Percentiles rank a stretch among this genome's conserved stretches.
Conservation (phyloP, 2,113 vertebrate species). For the Tursiops truncatus region DNA sequence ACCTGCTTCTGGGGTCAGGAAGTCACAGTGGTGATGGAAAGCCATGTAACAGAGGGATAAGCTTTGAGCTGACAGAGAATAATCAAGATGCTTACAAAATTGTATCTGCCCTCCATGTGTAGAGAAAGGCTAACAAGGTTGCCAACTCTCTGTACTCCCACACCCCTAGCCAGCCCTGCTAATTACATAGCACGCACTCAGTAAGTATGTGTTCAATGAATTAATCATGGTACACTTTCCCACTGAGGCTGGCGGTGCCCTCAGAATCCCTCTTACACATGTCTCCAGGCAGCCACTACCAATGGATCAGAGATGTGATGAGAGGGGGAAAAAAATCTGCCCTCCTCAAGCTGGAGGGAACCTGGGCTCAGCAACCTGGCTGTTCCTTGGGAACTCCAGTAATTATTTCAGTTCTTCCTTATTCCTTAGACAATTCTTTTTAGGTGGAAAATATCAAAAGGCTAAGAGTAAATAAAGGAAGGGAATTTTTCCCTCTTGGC, state of each 20-base stretch:
- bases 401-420: background rate
- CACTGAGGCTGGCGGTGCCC: background rate
- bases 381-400: background rate
- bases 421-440: background rate
- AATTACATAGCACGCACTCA: background rate
- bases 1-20: background rate
- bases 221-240: background rate
- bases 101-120: background rate
- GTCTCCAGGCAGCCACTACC: background rate
- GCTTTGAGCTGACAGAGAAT: background rate
- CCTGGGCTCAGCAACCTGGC: background rate
- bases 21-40: background rate
- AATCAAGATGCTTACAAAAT: background rate
- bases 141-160: background rate
- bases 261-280: background rate
- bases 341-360: background rate
- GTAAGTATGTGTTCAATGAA: background rate
- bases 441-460: background rate
- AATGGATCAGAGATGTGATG: background rate
- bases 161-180: background rate
- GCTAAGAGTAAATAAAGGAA: background rate
- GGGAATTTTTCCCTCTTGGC: background rate
- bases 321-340: background rate
- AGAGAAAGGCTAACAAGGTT: background rate
- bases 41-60: background rate